Conservation (phyloP, 1,140 invertebrate species). For the Andrena cerasifolii region DNA sequence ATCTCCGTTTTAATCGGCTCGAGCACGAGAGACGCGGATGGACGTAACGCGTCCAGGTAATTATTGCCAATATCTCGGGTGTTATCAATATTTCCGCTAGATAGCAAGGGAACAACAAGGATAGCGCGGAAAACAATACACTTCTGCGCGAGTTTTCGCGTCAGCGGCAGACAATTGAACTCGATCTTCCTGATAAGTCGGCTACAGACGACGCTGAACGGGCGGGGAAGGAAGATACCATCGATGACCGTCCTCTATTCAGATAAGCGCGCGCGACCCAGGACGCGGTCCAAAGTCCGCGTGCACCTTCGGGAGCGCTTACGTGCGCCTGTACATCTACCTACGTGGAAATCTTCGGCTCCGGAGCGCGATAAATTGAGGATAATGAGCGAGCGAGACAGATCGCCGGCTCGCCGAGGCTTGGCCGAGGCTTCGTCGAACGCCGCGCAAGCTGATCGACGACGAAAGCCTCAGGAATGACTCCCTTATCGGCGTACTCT, state of each 20-base stretch:
- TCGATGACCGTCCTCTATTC: not conserved
- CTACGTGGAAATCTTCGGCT: constrained; percentile 7
- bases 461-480: not conserved
- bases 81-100: constrained; percentile 20
- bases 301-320: not conserved
- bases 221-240: not conserved
- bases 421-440: not conserved
- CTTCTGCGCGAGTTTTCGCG: not conserved
- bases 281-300: not conserved
- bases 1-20: not conserved
- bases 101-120: not conserved
- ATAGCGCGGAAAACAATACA: no score
- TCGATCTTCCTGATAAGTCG: no score
- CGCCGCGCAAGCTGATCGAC: not conserved
- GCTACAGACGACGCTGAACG: not conserved
- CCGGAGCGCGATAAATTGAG: not conserved
- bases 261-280: not conserved
- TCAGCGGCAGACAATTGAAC: not conserved
- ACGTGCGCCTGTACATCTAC: not conserved
- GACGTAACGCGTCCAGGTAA: not conserved
- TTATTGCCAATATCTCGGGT: constrained; percentile 15
- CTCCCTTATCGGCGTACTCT: constrained; percentile 16
- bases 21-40: not conserved
- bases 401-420: not conserved
- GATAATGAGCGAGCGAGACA: not conserved